phyloP scores from a whole-genome alignment of 1,140 invertebrate genomes.

The Telenomus remus region DNA sequence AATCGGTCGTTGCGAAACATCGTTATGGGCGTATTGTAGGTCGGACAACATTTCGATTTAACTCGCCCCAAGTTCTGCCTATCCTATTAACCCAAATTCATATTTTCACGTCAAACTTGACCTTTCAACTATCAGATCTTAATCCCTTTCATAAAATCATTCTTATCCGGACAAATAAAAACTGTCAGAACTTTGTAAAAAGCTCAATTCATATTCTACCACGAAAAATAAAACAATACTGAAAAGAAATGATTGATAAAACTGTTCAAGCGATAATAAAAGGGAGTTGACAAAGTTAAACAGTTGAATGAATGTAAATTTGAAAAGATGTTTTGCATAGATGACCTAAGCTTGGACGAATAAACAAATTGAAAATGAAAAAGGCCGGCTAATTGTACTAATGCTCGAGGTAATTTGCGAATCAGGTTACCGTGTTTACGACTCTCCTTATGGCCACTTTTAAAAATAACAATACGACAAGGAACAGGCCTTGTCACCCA shows the following conservation, averaged over 20 bases:
- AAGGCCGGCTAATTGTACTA: neutral
- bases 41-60: slow-evolving; percentile 3
- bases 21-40: no score
- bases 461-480: slow-evolving; percentile 6
- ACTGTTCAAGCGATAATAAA: no score
- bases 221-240: no score
- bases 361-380: neutral
- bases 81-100: slow-evolving; percentile 28
- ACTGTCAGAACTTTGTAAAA: no score
- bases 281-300: no score
- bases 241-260: no score
- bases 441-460: neutral
- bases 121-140: slow-evolving; percentile 5
- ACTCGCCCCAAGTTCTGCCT: no score
- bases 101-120: slow-evolving; percentile 20
- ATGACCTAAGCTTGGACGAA: no score
- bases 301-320: no score
- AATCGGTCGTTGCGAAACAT: neutral
- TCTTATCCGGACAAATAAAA: neutral
- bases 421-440: slow-evolving; percentile 9
- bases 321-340: no score
- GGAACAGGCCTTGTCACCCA: neutral
- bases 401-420: slow-evolving; percentile 12
- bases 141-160: neutral
- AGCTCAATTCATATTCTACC: no score